Evolutionary conservation across 64 coral and sea anemone genomes (phyloP).

Genomic region (Pocillopora damicornis): DNA sequence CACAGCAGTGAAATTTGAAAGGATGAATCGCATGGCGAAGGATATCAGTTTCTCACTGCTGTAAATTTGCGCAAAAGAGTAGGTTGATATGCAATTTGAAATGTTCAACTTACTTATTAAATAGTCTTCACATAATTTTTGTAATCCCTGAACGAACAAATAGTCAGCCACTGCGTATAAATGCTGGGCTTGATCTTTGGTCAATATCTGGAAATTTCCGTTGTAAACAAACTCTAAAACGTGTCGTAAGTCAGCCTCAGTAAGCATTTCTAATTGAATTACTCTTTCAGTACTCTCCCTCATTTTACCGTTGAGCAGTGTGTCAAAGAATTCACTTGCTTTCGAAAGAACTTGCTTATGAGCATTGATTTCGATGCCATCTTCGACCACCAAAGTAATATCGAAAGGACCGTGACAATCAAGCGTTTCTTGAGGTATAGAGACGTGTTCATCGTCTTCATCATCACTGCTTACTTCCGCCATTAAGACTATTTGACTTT

Average conservation of each 20-base stretch:
- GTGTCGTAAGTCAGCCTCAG: not conserved
- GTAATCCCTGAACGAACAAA: not conserved
- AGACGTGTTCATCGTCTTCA: no score
- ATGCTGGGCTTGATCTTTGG: not conserved
- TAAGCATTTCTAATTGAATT: constrained; percentile 6
- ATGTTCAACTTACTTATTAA: not conserved
- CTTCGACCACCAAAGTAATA: constrained; percentile 2
- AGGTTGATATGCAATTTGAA: not conserved
- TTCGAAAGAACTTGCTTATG: constrained; percentile 7
- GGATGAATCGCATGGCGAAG: not conserved
- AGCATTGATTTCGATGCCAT: not conserved
- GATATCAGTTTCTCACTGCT: not conserved
- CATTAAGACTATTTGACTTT: no score
- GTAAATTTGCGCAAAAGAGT: not conserved
- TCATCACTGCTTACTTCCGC: no score
- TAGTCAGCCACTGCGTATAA: not conserved
- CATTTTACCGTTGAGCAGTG: not conserved
- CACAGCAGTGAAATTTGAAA: not conserved
- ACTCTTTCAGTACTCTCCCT: not conserved
- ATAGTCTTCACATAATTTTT: no score
- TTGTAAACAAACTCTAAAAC: constrained; percentile 35
- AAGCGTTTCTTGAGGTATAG: not conserved
- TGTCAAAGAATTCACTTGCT: constrained; percentile 31
- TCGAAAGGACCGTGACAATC: not conserved
- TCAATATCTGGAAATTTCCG: not conserved